Evolutionary conservation across 2,797 vertebrate genomes (phyloP), one percentile per base, ranked within the genome.

Genomic region (Xenopus petersii): DNA sequence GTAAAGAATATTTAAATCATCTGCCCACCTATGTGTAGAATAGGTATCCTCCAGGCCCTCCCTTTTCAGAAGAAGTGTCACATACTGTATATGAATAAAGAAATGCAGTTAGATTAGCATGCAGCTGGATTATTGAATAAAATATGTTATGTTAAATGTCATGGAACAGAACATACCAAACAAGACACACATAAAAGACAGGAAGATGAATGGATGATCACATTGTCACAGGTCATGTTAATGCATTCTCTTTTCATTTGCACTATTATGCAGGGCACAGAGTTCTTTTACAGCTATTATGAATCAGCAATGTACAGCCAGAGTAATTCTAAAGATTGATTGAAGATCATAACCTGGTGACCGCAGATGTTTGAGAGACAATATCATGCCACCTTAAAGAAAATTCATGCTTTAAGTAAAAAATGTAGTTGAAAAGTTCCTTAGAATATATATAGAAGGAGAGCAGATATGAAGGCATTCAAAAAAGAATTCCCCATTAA

Each of bases 21-120:
- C 46, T 49, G 1, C 61, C 10, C 17, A 11, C 12, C 5, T 42
- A 3, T 60, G 3, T 60, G 30, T 24, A 24, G 3, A 4, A 33
- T 4, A 12, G 63, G 36, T 51, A 64, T 59, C 5, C 2, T 64
- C 30, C 48, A 60, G 15, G n/a, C 26, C 9, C 54, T 78, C 47
- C 61, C 24, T 60, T 10, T 74, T 58, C 61, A 58, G 26, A 78
- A 47, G 75, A 59, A 73, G 69, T 16, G 12, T 12, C 13, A 70
- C 58, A 65, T 67, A 61, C 48, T 60, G 24, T 64, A 46, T 30
- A 26, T 66, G 26, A 61, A 64, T 17, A 46, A 33, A 64, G 56
- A 66, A 79, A 70, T 60, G 26, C 42, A 46, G 67, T 79, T 74
- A 79, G 76, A 73, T 17, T 12, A 46, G 48, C 71, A 74, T 74